phyloP scores from a whole-genome alignment of 2,113 vertebrate genomes.

The Cromileptes altivelis region DNA sequence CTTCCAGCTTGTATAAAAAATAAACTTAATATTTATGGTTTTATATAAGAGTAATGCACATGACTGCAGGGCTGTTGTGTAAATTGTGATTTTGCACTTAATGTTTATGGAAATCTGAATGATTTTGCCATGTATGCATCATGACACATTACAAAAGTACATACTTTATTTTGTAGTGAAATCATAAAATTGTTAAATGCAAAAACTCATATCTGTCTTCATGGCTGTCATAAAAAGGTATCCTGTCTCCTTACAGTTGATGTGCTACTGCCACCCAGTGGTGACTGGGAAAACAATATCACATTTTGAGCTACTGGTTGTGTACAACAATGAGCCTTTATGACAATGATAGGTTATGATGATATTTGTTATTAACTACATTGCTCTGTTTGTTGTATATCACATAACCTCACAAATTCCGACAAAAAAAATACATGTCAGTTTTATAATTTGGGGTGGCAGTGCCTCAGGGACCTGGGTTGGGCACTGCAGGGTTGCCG shows the following conservation, averaged over 20 bases:
- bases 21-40: slow-evolving; percentile 5
- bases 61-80: neutral
- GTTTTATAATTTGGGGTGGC: too few relatives aligned
- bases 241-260: neutral
- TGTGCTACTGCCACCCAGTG: slow-evolving; percentile 62
- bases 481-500: too few relatives aligned
- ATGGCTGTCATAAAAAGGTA: neutral
- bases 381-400: neutral
- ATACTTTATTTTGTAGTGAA: neutral
- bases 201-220: neutral
- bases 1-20: neutral
- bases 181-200: neutral
- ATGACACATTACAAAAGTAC: neutral
- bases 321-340: neutral
- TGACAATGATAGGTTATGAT: neutral
- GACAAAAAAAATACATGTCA: too few relatives aligned
- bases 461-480: too few relatives aligned
- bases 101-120: neutral
- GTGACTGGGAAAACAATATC: neutral
- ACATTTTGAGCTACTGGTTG: neutral
- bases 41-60: neutral
- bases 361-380: neutral
- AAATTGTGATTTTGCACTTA: neutral
- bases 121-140: neutral
- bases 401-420: too few relatives aligned